Conservation (phyloP, 2,797 vertebrate genomes). For the Alca torda region DNA sequence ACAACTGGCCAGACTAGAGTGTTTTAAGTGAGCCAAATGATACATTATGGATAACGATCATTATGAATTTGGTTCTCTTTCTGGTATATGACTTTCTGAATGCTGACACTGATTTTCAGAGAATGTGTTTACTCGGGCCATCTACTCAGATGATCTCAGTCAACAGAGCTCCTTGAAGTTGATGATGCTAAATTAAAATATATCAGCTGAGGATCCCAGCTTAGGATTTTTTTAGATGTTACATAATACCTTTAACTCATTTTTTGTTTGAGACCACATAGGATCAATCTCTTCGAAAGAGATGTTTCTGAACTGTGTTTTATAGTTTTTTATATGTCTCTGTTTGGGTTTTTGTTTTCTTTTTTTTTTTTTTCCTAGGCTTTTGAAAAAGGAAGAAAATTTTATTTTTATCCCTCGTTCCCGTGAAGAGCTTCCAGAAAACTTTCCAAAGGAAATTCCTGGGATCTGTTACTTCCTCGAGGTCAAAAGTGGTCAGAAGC, state of each 20-base stretch:
- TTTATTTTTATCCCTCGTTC: conserved; percentile 95
- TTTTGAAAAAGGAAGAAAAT: conserved; percentile 91
- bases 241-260: rapidly evolving
- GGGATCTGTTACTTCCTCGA: conserved; percentile 98
- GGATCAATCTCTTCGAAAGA: background rate
- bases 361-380: conserved; percentile 70
- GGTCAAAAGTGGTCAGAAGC: conserved; percentile 89
- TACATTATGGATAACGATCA: background rate
- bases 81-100: background rate
- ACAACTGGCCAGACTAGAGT: background rate
- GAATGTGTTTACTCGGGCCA: background rate
- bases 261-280: background rate
- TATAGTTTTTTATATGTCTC: background rate
- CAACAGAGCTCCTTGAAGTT: background rate
- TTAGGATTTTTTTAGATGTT: background rate
- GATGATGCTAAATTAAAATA: background rate
- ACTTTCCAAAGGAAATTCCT: conserved; percentile 98
- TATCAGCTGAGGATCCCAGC: background rate
- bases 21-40: background rate
- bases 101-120: background rate
- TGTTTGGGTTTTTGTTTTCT: background rate
- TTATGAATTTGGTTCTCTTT: background rate
- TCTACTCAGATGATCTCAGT: background rate
- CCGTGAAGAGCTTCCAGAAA: conserved; percentile 95
- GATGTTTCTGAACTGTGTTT: background rate